phyloP scores from a whole-genome alignment of 2,113 vertebrate genomes.

The Cygnus atratus region DNA sequence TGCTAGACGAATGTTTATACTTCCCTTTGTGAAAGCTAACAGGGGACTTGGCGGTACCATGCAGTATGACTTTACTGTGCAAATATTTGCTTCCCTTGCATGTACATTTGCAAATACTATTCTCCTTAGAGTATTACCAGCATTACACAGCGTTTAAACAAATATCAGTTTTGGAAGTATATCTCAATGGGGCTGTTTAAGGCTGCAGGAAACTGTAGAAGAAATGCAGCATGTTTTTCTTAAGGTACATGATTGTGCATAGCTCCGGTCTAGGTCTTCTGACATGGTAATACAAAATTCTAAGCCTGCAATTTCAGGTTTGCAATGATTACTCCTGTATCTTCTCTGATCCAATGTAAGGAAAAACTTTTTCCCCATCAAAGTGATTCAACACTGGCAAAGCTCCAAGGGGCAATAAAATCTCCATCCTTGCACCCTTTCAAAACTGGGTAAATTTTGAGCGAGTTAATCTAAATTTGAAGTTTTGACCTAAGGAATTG shows the following conservation, averaged over 20 bases:
- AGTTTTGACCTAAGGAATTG: background rate
- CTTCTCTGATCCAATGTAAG: background rate
- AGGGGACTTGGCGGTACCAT: background rate
- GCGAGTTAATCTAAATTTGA: background rate
- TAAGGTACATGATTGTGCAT: background rate
- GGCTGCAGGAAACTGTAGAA: background rate
- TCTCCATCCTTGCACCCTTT: background rate
- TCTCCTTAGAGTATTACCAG: background rate
- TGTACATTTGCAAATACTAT: background rate
- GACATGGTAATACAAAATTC: background rate
- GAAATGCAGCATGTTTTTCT: background rate
- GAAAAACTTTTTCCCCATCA: background rate
- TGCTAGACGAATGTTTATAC: background rate
- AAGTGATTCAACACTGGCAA: background rate
- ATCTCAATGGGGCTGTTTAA: background rate
- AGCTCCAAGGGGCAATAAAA: background rate
- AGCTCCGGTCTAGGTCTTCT: background rate
- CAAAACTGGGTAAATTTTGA: background rate
- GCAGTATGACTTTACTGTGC: no score
- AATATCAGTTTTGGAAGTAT: background rate
- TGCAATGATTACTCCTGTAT: background rate
- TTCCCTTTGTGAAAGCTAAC: background rate
- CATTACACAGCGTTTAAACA: background rate
- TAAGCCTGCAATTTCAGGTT: background rate
- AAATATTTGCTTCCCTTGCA: background rate